Conservation (phyloP, 2,797 vertebrate species). For the Rhadinocentrus ornatus region DNA sequence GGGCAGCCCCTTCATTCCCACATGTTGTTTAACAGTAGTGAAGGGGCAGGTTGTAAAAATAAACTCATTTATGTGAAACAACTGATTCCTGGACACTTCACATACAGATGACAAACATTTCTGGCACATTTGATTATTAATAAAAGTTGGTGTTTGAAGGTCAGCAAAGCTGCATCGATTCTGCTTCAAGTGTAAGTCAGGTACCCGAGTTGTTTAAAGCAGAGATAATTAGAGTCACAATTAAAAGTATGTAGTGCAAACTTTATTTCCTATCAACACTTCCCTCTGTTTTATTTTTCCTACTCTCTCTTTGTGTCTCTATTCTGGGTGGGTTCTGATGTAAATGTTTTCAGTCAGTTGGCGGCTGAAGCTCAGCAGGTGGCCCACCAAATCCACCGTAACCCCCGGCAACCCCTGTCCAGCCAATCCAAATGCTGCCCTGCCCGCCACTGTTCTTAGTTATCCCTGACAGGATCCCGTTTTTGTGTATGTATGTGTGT, state of each 20-base stretch:
- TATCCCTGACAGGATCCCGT: conserved; percentile 67
- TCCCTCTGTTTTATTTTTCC: conserved; percentile 11
- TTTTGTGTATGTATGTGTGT: conserved; percentile 56
- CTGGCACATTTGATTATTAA: background rate
- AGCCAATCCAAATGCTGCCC: conserved; percentile 74
- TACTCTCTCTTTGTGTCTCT: conserved; percentile 41
- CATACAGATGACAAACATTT: background rate
- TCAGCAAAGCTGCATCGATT: background rate
- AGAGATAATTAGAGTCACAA: background rate
- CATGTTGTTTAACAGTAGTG: conserved; percentile 4
- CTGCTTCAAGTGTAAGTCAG: background rate
- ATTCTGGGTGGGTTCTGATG: conserved; percentile 94
- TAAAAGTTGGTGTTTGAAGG: background rate
- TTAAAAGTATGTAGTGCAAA: conserved; percentile 2
- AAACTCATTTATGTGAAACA: background rate
- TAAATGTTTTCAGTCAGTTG: conserved; percentile 99
- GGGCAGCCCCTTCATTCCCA: conserved; percentile 8
- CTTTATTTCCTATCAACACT: conserved; percentile 20
- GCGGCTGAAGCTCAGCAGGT: conserved; percentile 95
- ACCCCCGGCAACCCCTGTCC: conserved; percentile 85
- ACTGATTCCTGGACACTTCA: background rate
- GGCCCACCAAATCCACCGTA: conserved; percentile 97
- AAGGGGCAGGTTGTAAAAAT: conserved; percentile 4
- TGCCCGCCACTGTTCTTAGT: conserved; percentile 69
- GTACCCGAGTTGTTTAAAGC: conserved; percentile 1